These are phyloP conservation scores for Eulemur macaco DNA, from an alignment of 2,113 vertebrate genomes.

Conservation along the genomic window DNA sequence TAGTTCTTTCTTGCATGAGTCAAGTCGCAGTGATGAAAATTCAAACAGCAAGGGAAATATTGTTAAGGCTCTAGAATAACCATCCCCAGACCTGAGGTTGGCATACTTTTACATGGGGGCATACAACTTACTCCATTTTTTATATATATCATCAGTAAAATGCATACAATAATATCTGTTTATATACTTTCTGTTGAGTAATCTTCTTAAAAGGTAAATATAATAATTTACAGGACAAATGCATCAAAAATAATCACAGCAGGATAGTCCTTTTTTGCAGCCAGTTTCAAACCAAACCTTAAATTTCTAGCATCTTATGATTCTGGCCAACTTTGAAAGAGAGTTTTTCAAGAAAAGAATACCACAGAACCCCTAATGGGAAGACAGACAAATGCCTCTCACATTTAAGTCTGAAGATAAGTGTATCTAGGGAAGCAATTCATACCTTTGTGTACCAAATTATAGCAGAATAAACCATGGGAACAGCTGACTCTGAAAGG, in stretches of 20 bases:
- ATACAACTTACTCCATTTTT: background rate
- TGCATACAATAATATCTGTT: background rate
- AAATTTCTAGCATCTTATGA: background rate
- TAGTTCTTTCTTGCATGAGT: slow-evolving; percentile 16
- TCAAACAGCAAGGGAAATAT: background rate
- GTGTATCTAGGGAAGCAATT: background rate
- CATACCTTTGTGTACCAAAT: background rate
- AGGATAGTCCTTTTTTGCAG: background rate
- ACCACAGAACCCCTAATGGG: background rate
- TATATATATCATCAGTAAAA: background rate
- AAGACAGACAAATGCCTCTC: background rate
- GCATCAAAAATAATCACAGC: background rate
- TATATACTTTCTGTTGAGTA: background rate
- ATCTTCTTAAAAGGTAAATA: background rate
- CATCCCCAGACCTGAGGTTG: background rate
- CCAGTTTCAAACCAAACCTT: background rate
- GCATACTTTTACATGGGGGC: background rate
- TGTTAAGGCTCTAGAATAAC: background rate
- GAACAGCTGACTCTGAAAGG: background rate
- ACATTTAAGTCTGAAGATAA: background rate
- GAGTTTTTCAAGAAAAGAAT: background rate
- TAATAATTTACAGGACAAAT: background rate
- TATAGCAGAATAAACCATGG: background rate
- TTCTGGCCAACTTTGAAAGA: background rate
- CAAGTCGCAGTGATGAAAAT: background rate